Evolutionary conservation across 2,113 vertebrate genomes (phyloP).

Genomic region (Sardina pilchardus): DNA sequence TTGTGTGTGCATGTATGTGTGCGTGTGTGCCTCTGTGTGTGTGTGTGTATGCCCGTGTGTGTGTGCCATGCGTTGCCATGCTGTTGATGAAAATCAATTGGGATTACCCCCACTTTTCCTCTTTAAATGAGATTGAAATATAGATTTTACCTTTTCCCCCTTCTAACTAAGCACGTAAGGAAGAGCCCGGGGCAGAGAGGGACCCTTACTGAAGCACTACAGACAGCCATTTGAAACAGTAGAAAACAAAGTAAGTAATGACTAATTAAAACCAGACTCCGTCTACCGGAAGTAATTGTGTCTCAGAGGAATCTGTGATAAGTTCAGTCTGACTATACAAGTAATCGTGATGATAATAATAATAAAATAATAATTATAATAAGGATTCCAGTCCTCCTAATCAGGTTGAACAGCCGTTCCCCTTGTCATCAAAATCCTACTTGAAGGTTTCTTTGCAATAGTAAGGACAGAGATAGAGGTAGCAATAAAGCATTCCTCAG

Average conservation of each 20-base stretch:
- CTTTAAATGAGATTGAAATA: slow-evolving; percentile 65
- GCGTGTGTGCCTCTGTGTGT: slow-evolving; percentile 24
- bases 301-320: slow-evolving; percentile 51
- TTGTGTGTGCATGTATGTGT: slow-evolving; percentile 31
- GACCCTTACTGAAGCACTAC: slow-evolving; percentile 21
- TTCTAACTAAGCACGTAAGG: slow-evolving; percentile 52
- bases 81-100: slow-evolving; percentile 62
- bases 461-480: not conserved
- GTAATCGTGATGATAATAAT: not conserved
- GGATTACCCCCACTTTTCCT: slow-evolving; percentile 49
- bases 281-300: slow-evolving; percentile 60
- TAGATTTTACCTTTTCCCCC: slow-evolving; percentile 42
- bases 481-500: not conserved
- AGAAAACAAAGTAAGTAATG: slow-evolving; percentile 44
- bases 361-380: not conserved
- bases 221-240: slow-evolving; percentile 34
- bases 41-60: not conserved
- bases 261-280: slow-evolving; percentile 56
- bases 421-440: not conserved
- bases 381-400: not conserved
- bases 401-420: not conserved
- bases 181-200: slow-evolving; percentile 47
- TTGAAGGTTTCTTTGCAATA: not conserved
- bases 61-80: slow-evolving; percentile 22
- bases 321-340: not conserved